A percentile compares a stretch with the other conserved stretches of the same genome.
phyloP scores from a whole-genome alignment of 2,888 invertebrate genomes.

The Diplolepis rosae region DNA sequence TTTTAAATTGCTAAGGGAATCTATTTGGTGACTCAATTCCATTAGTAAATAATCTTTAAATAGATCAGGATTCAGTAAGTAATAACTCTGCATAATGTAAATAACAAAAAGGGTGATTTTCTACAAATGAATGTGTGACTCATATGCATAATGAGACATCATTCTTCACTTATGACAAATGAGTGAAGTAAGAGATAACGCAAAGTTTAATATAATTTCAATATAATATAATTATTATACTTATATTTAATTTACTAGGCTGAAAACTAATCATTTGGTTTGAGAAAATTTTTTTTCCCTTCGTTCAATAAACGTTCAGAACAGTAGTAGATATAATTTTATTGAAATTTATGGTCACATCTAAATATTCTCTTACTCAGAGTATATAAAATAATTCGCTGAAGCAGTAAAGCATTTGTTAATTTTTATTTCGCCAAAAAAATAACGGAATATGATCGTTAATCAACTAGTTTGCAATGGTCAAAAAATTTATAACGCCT shows the following conservation, averaged over 20 bases:
- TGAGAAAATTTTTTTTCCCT: background rate
- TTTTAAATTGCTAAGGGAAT: background rate
- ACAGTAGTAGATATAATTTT: too few relatives aligned
- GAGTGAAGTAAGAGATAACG: background rate
- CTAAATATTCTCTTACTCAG: background rate
- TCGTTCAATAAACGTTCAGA: too few relatives aligned
- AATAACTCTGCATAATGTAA: background rate
- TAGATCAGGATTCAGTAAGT: background rate
- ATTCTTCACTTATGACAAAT: background rate
- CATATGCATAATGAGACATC: background rate
- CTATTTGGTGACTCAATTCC: background rate
- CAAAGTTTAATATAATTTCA: background rate
- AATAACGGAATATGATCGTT: too few relatives aligned
- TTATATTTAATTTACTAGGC: too few relatives aligned
- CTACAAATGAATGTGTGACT: conserved; percentile 9
- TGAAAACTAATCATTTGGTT: too few relatives aligned
- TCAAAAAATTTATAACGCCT: background rate
- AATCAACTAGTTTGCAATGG: too few relatives aligned
- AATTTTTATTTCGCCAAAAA: too few relatives aligned
- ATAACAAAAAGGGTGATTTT: background rate
- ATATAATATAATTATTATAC: background rate
- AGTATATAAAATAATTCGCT: background rate
- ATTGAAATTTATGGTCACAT: too few relatives aligned
- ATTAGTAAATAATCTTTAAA: conserved; percentile 13
- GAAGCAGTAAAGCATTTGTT: background rate